Conservation (phyloP, 2,113 vertebrate species). For the Ursus arctos region DNA sequence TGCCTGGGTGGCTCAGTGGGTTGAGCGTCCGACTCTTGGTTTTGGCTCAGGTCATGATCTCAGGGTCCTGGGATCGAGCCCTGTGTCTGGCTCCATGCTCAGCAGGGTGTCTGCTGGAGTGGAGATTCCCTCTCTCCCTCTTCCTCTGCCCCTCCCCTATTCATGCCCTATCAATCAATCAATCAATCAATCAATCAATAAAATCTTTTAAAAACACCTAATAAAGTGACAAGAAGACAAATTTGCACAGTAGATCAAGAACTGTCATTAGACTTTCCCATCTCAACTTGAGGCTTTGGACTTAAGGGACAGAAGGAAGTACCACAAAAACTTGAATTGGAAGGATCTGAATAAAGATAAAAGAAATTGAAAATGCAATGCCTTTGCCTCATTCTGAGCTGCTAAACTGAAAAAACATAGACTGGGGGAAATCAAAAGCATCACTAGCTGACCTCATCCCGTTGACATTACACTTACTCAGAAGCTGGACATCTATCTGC, state of each 20-base stretch:
- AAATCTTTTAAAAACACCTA: not conserved
- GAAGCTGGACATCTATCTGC: accelerated
- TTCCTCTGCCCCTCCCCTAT: not conserved
- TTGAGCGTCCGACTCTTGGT: not conserved
- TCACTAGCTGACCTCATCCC: accelerated
- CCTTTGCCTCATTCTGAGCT: not conserved
- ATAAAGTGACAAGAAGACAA: not conserved
- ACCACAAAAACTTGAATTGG: not conserved
- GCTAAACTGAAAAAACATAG: not conserved
- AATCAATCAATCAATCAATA: not conserved
- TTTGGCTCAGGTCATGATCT: not conserved
- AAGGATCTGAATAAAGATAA: not conserved
- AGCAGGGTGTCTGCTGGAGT: not conserved
- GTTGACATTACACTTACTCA: not conserved
- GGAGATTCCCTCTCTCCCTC: not conserved
- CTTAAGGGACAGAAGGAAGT: not conserved
- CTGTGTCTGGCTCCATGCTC: not conserved
- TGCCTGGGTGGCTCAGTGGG: not conserved
- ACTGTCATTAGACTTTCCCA: not conserved
- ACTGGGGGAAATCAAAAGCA: not conserved
- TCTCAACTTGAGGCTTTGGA: not conserved
- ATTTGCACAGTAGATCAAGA: not conserved
- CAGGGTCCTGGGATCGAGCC: not conserved
- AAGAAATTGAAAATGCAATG: not conserved
- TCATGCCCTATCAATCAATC: not conserved